Evolutionary conservation across 2,888 invertebrate genomes (phyloP).

Genomic region (Rotaria socialis): DNA sequence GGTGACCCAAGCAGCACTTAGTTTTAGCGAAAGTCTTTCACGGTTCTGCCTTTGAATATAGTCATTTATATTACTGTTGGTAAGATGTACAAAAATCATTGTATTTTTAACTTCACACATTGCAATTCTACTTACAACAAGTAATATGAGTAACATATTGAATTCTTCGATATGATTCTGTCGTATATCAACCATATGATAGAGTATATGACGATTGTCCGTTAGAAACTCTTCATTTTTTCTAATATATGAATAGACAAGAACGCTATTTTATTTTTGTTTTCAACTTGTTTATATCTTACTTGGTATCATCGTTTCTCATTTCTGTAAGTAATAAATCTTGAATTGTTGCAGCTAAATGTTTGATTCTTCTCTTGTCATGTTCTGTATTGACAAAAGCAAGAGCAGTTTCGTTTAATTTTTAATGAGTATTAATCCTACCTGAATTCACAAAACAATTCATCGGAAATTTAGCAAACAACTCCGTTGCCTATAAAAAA

Average conservation of each 20-base stretch:
- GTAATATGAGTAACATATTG: slow-evolving; percentile 30
- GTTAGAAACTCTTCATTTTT: background rate
- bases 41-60: too few relatives aligned
- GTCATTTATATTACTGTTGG: too few relatives aligned
- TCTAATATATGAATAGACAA: background rate
- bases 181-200: slow-evolving; percentile 15
- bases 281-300: background rate
- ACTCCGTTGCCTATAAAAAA: slow-evolving; percentile 3
- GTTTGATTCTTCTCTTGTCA: slow-evolving; percentile 3
- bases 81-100: too few relatives aligned
- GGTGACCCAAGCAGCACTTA: too few relatives aligned
- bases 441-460: slow-evolving; percentile 21
- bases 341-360: background rate
- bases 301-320: background rate
- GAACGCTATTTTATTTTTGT: background rate
- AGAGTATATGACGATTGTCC: background rate
- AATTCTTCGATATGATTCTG: slow-evolving; percentile 19
- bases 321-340: slow-evolving; percentile 15
- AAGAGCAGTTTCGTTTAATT: background rate
- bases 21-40: too few relatives aligned
- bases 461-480: slow-evolving; percentile 27
- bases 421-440: background rate
- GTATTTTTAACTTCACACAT: too few relatives aligned
- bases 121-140: background rate
- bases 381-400: background rate